phyloP scores from a whole-genome alignment of 2,113 vertebrate genomes.

The Ancistrus triradiatus region DNA sequence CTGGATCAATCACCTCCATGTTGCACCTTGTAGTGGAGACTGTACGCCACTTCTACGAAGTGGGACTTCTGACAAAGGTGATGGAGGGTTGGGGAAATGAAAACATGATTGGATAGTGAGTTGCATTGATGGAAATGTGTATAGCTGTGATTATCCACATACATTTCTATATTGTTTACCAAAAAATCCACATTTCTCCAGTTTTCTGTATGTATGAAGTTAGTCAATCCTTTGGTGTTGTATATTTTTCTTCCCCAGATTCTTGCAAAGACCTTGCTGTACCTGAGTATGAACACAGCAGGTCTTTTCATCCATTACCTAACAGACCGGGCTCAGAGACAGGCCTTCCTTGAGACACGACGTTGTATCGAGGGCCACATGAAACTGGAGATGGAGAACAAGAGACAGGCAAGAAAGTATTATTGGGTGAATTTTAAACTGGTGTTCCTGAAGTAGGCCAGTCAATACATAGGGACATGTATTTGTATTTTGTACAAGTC shows the following conservation, averaged over 20 bases:
- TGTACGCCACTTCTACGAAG: slow-evolving; percentile 49
- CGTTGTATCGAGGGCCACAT: slow-evolving; percentile 90
- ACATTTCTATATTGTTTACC: no score
- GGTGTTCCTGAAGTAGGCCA: neutral
- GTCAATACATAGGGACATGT: no score
- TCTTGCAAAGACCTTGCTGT: slow-evolving; percentile 83
- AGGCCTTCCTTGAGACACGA: slow-evolving; percentile 91
- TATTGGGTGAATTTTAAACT: neutral
- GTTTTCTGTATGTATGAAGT: no score
- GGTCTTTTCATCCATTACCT: slow-evolving; percentile 95
- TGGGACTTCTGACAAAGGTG: slow-evolving; percentile 62
- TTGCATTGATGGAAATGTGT: no score
- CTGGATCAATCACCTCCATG: slow-evolving; percentile 62
- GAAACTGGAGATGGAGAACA: slow-evolving; percentile 89
- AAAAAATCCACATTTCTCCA: no score
- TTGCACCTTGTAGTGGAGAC: slow-evolving; percentile 62
- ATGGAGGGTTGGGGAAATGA: no score
- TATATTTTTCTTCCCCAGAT: slow-evolving; percentile 62
- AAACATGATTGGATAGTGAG: no score
- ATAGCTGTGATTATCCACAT: no score
- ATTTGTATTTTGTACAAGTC: no score
- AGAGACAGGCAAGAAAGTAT: slow-evolving; percentile 80
- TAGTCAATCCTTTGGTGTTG: neutral
- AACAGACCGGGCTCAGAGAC: slow-evolving; percentile 87
- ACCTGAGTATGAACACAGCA: slow-evolving; percentile 93